Percentiles rank a stretch among this genome's conserved stretches.
Evolutionary conservation across 2,888 invertebrate genomes (phyloP).

Genomic region (Halocaridina rubra): DNA sequence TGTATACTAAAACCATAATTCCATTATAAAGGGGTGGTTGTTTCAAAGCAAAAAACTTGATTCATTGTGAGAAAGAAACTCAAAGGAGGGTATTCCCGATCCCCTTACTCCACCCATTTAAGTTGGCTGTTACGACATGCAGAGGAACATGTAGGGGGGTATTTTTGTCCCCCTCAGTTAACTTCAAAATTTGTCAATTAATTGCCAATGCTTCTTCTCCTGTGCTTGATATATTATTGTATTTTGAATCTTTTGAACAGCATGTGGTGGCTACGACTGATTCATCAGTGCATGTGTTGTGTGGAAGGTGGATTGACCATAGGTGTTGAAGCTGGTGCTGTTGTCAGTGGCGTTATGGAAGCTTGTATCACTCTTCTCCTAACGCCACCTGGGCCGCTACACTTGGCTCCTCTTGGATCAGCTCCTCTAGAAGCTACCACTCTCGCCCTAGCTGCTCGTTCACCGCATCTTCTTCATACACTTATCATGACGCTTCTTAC

Average conservation of each 20-base stretch:
- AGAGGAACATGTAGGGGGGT: too few species aligned
- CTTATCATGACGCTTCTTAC: constrained; percentile 54
- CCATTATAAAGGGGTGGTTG: too few species aligned
- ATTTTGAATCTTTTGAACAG: constrained; percentile 69
- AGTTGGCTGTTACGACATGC: too few species aligned
- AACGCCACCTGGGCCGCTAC: constrained; percentile 38
- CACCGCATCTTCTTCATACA: constrained; percentile 51
- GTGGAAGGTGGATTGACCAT: constrained; percentile 55
- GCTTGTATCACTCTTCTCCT: constrained; percentile 58
- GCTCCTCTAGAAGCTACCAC: constrained; percentile 53
- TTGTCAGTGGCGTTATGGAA: constrained; percentile 55
- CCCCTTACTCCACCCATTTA: too few species aligned
- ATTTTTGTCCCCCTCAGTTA: too few species aligned
- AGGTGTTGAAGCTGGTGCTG: constrained; percentile 47
- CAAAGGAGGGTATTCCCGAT: too few species aligned
- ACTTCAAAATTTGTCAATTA: too few species aligned
- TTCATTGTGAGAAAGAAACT: too few species aligned
- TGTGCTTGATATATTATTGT: not conserved
- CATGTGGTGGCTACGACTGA: constrained; percentile 85
- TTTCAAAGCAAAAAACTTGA: too few species aligned
- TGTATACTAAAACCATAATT: too few species aligned
- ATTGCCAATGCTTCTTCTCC: not conserved
- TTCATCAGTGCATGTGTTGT: constrained; percentile 78
- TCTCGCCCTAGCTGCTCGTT: constrained; percentile 45
- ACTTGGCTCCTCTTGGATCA: constrained; percentile 40